Evolutionary conservation across 1,140 invertebrate species (phyloP), one percentile per base, ranked within the genome.

Genomic region (Mesaphorura yosii): DNA sequence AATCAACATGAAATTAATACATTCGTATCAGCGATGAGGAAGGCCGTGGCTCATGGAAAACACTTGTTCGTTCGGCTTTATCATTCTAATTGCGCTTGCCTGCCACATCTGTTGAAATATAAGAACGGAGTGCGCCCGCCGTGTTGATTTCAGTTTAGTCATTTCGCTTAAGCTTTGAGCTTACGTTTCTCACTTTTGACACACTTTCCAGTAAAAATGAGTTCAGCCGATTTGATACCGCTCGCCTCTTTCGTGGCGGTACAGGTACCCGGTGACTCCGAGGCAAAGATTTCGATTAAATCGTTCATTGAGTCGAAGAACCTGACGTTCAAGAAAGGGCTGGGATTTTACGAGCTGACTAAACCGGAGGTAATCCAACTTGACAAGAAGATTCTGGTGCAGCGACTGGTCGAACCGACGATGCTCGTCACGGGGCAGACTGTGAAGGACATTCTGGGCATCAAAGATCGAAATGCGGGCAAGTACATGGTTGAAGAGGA

Each of bases 361-460:
- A 55, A 55, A 44, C 53, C 53, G 14, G 53, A 55, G 34, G 29
- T 31, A n/a, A 55, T 55, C 38, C 53, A 55, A 38, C 7, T 44
- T 2, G 50, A 42, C 17, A 55, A 55, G 37, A 27, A 46, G 26
- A 55, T 55, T 45, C 40, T 55, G 19, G 53, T 55, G 2, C 53
- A 55, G 25, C 47, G 53, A 1, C 2, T 55, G 14, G 42, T 48
- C 6, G 47, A 37, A 25, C 53, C 53, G 1, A 31, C 26, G n/a
- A 42, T 14, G 1, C 41, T 55, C 0, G 45, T 55, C 28, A 44
- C 6, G 15, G 53, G 53, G 19, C 27, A 37, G 14, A 34, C 47
- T n/a, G n/a, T 55, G 10, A 15, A 41, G 38, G 50, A 39, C 10
- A 40, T 55, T 0, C 26, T 55, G 2, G 29, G 29, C 26, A 50